phyloP scores from a whole-genome alignment of 2,888 invertebrate genomes.

The Acutogordius australiensis region DNA sequence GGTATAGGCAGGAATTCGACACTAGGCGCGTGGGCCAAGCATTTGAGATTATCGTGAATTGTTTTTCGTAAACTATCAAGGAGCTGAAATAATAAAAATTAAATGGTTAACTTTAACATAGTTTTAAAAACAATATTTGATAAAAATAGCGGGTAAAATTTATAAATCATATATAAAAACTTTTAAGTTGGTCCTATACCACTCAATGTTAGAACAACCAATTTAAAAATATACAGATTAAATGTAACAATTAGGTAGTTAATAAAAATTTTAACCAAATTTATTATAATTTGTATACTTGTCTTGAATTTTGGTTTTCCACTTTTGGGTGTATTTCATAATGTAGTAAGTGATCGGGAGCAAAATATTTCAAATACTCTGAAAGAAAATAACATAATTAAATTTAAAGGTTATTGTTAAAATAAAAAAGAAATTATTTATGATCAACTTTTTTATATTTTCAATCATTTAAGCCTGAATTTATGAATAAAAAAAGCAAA shows the following conservation, averaged over 20 bases:
- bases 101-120: not conserved
- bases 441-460: no score
- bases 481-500: no score
- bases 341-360: not conserved
- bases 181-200: no score
- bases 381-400: no score
- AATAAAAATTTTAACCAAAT: not conserved
- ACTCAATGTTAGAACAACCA: no score
- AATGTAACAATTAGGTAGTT: not conserved
- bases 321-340: slow-evolving; percentile 2
- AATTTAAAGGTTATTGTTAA: no score
- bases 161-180: not conserved
- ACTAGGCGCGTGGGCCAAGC: not conserved
- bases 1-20: not conserved
- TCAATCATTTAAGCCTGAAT: no score
- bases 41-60: not conserved
- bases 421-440: no score
- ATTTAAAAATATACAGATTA: no score
- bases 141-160: no score
- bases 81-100: slow-evolving; percentile 2
- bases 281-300: not conserved
- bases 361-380: not conserved
- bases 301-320: slow-evolving; percentile 1
- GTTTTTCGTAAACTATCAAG: not conserved
- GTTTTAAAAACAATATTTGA: no score